These are phyloP conservation scores for Philopotamus ludificatus DNA, from an alignment of 1,140 invertebrate species.

Conservation along the genomic window DNA sequence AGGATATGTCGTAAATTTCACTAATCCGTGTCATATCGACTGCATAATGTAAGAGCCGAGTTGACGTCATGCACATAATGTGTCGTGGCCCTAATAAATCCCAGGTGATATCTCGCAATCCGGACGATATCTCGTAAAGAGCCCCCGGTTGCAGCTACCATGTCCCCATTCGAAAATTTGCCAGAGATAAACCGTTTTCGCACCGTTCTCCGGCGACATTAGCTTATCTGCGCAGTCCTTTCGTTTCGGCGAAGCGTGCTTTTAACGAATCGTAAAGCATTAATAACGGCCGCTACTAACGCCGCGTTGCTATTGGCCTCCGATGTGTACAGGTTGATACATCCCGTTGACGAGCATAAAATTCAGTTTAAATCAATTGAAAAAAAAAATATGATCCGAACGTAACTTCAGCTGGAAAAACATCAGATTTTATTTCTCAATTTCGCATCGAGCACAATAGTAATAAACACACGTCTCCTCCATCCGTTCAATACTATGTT, in stretches of 20 bases:
- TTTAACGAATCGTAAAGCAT: constrained; percentile 38
- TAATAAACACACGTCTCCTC: too few species aligned
- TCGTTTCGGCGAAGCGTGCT: constrained; percentile 29
- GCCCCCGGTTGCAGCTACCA: not conserved
- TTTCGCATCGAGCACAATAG: too few species aligned
- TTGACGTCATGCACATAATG: not conserved
- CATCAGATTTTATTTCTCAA: too few species aligned
- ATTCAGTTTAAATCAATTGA: too few species aligned
- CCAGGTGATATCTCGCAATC: not conserved
- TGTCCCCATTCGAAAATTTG: constrained; percentile 10
- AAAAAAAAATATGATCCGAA: too few species aligned
- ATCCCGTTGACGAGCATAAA: too few species aligned
- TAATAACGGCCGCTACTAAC: constrained; percentile 25
- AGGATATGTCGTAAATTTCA: too few species aligned
- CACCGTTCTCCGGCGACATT: constrained; percentile 30
- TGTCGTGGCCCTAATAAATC: not conserved
- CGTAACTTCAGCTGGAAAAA: too few species aligned
- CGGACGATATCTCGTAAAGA: not conserved
- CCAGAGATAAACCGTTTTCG: constrained; percentile 25
- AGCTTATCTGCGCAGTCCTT: constrained; percentile 30
- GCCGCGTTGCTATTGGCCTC: too few species aligned
- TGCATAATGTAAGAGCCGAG: not conserved
- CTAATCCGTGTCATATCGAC: too few species aligned
- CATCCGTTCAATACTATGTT: too few species aligned
- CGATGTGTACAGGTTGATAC: too few species aligned